phyloP scores from a whole-genome alignment of 2,113 vertebrate species.

The Zosterops japonicus region DNA sequence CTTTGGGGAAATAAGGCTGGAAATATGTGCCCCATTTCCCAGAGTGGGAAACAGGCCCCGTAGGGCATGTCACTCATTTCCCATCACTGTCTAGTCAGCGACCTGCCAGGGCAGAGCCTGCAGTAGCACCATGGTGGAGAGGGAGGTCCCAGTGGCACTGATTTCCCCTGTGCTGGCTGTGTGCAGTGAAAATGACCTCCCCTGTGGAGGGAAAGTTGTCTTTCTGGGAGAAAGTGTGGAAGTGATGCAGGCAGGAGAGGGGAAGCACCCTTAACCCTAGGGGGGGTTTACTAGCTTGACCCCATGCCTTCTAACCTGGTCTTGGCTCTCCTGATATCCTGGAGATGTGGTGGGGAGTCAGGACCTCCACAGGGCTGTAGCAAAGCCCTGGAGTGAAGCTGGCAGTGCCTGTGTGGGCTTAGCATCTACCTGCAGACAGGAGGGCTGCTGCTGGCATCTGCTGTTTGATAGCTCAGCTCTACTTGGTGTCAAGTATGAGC shows the following conservation, averaged over 20 bases:
- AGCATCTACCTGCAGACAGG: background rate
- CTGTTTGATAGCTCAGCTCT: background rate
- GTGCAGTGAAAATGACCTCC: fast-evolving
- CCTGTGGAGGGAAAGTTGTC: background rate
- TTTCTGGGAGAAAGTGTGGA: background rate
- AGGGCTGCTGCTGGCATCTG: background rate
- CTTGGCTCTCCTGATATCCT: background rate
- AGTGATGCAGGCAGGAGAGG: background rate
- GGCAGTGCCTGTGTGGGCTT: background rate
- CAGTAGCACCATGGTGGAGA: background rate
- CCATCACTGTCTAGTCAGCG: background rate
- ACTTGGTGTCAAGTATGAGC: background rate
- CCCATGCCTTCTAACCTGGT: background rate
- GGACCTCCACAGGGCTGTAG: fast-evolving
- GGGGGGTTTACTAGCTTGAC: background rate
- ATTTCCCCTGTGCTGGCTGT: fast-evolving
- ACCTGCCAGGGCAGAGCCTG: background rate
- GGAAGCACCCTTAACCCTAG: background rate
- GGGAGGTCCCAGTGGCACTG: background rate
- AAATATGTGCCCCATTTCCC: background rate
- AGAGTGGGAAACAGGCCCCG: background rate
- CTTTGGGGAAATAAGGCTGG: background rate
- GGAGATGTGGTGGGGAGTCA: fast-evolving
- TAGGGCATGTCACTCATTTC: background rate
- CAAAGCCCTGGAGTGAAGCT: background rate